Percentiles rank a stretch among this genome's conserved stretches.
Conservation (phyloP, 2,113 vertebrate species). For the Notothenia rossii region DNA sequence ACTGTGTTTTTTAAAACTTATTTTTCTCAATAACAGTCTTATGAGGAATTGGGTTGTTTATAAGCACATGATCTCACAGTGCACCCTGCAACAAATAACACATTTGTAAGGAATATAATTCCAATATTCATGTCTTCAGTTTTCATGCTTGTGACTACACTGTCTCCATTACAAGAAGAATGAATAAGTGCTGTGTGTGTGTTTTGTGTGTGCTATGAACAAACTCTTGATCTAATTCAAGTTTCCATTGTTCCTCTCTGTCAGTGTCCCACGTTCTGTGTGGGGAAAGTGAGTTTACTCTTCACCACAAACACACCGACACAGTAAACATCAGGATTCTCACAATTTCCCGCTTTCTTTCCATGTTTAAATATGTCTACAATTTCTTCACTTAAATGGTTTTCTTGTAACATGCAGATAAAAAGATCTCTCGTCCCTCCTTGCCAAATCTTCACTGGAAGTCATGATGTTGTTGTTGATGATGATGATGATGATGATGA, state of each 20-base stretch:
- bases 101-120: not conserved
- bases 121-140: conserved; percentile 16
- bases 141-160: conserved; percentile 32
- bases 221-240: conserved; percentile 66
- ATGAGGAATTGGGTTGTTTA: not conserved
- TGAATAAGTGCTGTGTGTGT: not conserved
- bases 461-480: not conserved
- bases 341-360: not conserved
- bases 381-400: not conserved
- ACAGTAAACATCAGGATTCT: not conserved
- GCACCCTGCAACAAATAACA: not conserved
- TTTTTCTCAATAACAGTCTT: not conserved
- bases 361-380: not conserved
- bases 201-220: not conserved
- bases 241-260: conserved; percentile 68
- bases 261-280: conserved; percentile 39
- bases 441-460: conserved; percentile 29
- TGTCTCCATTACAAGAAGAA: not conserved
- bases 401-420: not conserved
- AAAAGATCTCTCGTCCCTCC: accelerated
- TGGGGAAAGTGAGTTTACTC: conserved; percentile 54
- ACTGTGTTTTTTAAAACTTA: not conserved
- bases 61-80: not conserved
- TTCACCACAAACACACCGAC: conserved; percentile 46
- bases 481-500: too few species aligned